Conservation (phyloP, 37 sponge, comb jelly and placozoan species). For the Spongilla lacustris region DNA sequence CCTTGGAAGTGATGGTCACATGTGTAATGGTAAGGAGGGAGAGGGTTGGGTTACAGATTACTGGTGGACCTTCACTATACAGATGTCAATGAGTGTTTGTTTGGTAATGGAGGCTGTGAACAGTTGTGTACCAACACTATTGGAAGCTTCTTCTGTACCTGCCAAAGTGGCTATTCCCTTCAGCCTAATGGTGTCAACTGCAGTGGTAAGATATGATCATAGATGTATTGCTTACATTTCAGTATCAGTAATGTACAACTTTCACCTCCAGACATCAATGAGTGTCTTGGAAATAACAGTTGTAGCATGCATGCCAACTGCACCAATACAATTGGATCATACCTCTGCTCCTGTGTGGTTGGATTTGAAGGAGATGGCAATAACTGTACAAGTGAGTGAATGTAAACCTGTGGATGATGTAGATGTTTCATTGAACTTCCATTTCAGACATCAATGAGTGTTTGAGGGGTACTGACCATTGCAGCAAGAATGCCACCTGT, state of each 20-base stretch:
- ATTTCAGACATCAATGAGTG: conserved; percentile 41
- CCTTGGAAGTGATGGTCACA: conserved; percentile 3
- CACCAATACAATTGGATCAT: conserved; percentile 47
- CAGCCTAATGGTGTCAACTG: conserved; percentile 3
- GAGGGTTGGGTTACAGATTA: not conserved
- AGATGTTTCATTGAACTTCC: not conserved
- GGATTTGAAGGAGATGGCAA: conserved; percentile 30
- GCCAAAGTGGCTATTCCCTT: conserved; percentile 21
- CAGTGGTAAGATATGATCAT: not conserved
- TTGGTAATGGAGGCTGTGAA: conserved; percentile 28
- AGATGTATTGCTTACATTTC: not conserved
- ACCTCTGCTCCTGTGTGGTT: conserved; percentile 25
- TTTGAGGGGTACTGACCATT: not conserved
- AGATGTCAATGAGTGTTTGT: conserved; percentile 52
- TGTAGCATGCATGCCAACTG: conserved; percentile 36
- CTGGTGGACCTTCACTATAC: not conserved
- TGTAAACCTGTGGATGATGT: not conserved
- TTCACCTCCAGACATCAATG: not conserved
- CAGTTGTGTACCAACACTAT: conserved; percentile 46
- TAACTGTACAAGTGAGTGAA: conserved; percentile 18
- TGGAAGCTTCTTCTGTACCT: conserved; percentile 43
- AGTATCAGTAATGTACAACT: conserved; percentile 18
- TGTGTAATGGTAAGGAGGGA: conserved; percentile 36
- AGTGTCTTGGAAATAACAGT: conserved; percentile 13
- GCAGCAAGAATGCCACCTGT: conserved; percentile 36